A percentile compares a stretch with the other conserved stretches of the same genome.
Evolutionary conservation across 2,113 vertebrate genomes (phyloP).

Genomic region (Saguinus imperator): DNA sequence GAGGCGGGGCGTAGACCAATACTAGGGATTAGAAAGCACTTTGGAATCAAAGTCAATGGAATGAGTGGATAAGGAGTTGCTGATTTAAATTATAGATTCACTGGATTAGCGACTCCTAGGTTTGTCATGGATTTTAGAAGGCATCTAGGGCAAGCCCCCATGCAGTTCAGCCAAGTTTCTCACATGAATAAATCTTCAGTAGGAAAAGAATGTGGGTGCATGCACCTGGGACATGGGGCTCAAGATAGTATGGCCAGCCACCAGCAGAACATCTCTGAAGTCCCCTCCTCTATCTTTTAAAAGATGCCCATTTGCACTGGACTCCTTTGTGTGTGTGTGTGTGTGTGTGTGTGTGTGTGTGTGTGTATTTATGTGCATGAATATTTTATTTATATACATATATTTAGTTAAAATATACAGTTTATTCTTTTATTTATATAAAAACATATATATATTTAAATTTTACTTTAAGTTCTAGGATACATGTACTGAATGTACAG

Average conservation of each 20-base stretch:
- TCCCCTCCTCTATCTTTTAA: not conserved
- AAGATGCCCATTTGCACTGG: not conserved
- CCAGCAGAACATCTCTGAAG: not conserved
- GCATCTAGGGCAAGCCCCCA: not conserved
- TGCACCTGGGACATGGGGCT: not conserved
- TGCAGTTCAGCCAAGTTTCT: not conserved
- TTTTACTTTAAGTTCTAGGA: no score
- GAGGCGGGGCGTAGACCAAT: not conserved
- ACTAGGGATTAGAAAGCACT: slow-evolving; percentile 21
- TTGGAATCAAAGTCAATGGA: slow-evolving; percentile 5
- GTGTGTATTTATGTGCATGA: not conserved
- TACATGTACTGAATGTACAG: no score
- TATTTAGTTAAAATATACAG: not conserved
- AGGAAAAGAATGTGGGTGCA: not conserved
- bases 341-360: not conserved
- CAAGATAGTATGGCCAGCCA: not conserved
- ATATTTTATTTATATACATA: not conserved
- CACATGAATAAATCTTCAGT: not conserved
- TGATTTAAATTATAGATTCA: not conserved
- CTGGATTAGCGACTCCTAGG: not conserved
- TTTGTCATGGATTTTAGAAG: not conserved
- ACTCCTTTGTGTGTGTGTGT: not conserved
- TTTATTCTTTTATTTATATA: not conserved
- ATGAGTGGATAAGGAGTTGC: not conserved
- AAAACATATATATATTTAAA: not conserved